A percentile compares a stretch with the other conserved stretches of the same genome.
These are phyloP conservation scores for Trachythela sp. DNA, from an alignment of 64 coral and sea anemone genomes.

Conservation along the genomic window DNA sequence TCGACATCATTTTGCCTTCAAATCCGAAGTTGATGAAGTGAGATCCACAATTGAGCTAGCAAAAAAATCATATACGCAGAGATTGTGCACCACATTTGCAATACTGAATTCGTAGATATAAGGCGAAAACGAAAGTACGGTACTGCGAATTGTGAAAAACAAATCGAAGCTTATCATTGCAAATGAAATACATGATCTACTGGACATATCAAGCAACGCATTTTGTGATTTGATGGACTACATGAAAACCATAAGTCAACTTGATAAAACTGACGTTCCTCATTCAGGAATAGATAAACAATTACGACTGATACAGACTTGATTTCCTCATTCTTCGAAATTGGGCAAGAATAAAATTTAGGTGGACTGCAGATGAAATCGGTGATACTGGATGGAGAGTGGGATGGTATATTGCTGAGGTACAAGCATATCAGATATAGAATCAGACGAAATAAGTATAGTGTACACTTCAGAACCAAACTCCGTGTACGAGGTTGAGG, in stretches of 20 bases:
- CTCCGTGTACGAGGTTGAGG: neutral
- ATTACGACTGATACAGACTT: neutral
- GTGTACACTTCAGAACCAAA: neutral
- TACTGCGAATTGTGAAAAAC: neutral
- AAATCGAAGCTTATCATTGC: too few relatives aligned
- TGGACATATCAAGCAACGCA: too few relatives aligned
- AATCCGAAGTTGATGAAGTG: neutral
- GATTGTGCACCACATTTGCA: neutral
- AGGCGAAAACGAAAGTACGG: neutral
- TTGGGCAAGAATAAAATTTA: neutral
- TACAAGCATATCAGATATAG: neutral
- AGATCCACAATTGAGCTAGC: neutral
- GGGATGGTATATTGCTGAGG: neutral
- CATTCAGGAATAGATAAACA: neutral
- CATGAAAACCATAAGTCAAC: too few relatives aligned
- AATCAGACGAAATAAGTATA: neutral
- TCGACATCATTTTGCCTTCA: neutral
- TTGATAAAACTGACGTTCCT: too few relatives aligned
- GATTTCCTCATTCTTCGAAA: neutral
- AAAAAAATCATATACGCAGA: neutral
- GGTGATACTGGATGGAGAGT: neutral
- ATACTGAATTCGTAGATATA: neutral
- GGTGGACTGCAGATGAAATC: neutral
- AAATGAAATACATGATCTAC: too few relatives aligned
- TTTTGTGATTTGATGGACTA: too few relatives aligned